Conservation (phyloP, 2,797 vertebrate genomes). For the Anabacerthia variegaticeps region DNA sequence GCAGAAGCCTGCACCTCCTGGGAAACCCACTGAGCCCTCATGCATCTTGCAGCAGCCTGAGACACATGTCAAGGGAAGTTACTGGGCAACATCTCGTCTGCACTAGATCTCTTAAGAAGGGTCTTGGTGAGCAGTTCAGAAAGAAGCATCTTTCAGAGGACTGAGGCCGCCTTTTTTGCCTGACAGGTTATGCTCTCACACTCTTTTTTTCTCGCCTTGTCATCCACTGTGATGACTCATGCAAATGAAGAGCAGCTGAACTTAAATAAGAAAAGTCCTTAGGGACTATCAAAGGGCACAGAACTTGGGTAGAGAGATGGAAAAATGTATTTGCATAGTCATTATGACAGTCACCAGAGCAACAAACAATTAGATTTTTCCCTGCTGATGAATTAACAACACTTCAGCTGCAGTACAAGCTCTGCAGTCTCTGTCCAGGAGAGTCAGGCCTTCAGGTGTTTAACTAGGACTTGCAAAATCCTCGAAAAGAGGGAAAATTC, state of each 20-base stretch:
- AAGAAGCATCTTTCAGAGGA: not conserved
- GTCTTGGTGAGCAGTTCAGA: not conserved
- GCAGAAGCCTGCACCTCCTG: not conserved
- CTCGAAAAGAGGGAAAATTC: not conserved
- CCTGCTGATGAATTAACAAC: not conserved
- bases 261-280: constrained; percentile 15
- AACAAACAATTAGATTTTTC: constrained; percentile 35
- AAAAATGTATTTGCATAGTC: constrained; percentile 15
- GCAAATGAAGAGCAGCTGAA: constrained; percentile 47
- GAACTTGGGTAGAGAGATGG: not conserved
- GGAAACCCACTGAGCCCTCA: not conserved
- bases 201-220: constrained; percentile 26
- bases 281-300: constrained; percentile 42
- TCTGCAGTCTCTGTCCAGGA: not conserved
- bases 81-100: not conserved
- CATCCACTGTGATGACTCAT: constrained; percentile 30
- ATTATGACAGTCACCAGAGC: constrained; percentile 24
- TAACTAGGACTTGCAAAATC: constrained; percentile 1
- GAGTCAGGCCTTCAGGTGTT: constrained; percentile 5
- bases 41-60: not conserved
- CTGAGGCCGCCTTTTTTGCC: not conserved
- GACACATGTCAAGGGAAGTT: not conserved
- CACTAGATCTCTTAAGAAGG: not conserved
- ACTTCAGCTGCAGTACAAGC: not conserved
- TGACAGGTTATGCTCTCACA: not conserved